Evolutionary conservation across 2,888 invertebrate species (phyloP), one percentile per base, ranked within the genome.

Genomic region (Cabera pusaria): DNA sequence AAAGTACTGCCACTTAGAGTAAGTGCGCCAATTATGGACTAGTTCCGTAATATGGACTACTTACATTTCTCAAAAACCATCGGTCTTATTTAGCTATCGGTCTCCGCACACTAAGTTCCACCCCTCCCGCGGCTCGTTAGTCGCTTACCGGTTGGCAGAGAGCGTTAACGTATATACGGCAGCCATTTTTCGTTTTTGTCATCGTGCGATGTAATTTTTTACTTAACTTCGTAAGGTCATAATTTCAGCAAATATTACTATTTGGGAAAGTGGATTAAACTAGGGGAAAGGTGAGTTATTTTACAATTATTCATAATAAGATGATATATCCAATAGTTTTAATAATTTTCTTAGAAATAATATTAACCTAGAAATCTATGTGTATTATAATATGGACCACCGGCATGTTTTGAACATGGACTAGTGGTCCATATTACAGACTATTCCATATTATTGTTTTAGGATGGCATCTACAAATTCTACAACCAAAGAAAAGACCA

Each of bases 351-450:
- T 43, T 29, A 47, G 27, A 31, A 43, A 40, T 32, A 40, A 23
- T 40, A 47, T 43, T 40, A 47, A 43, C 29, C 40, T 47, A 28
- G 22, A 47, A 39, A 47, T 40, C 26, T 43, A 36, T 44, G 36
- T 33, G 40, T 43, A 20, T 34, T 34, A 34, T 19, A 23, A 25
- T 34, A 34, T 25, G 25, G 33, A 34, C 35, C 26, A 35, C 34
- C 21, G 31, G 16, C 20, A 21, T 11, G 16, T 31, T 31, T 14
- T 14, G 14, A 29, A 28, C 23, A 37, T 29, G 23, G 24, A 24
- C 28, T 23, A 37, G 23, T 37, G 14, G 29, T 37, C 28, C 29
- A 22, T 29, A 37, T 28, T 29, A 29, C 24, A 29, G 19, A 37
- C 29, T 23, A 17, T 14, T 26, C 25, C 18, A 12, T 34, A 25